A percentile compares a stretch with the other conserved stretches of the same genome.
These are phyloP conservation scores for Bombyx mori DNA, from an alignment of 1,140 invertebrate species.

Conservation along the genomic window DNA sequence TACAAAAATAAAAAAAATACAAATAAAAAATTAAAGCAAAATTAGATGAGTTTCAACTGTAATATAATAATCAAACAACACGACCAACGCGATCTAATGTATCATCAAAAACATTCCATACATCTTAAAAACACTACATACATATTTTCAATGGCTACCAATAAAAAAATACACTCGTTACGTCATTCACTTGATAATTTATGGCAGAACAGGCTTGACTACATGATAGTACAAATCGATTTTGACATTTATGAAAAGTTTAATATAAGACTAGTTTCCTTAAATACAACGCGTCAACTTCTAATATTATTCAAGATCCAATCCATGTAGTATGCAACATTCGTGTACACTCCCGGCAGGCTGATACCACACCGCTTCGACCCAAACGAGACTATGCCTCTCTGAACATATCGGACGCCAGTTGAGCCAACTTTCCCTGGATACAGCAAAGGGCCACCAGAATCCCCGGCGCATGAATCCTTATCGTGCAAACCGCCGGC, in stretches of 20 bases:
- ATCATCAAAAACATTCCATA: background rate
- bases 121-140: background rate
- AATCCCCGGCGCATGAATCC: slow-evolving; percentile 79
- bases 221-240: too few species aligned
- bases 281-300: background rate
- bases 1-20: background rate
- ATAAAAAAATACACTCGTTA: background rate
- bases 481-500: slow-evolving; percentile 71
- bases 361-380: slow-evolving; percentile 72
- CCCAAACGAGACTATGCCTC: slow-evolving; percentile 80
- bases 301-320: slow-evolving; percentile 77
- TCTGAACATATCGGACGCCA: slow-evolving; percentile 65
- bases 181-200: background rate
- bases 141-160: background rate
- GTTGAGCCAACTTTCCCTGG: slow-evolving; percentile 23
- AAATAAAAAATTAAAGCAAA: too few species aligned
- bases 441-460: slow-evolving; percentile 78
- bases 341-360: slow-evolving; percentile 76
- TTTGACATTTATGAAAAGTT: too few species aligned
- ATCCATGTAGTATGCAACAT: slow-evolving; percentile 73
- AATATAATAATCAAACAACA: background rate
- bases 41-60: background rate
- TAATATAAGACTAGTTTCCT: slow-evolving; percentile 2
- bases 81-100: background rate
- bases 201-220: too few species aligned